These are phyloP conservation scores for Isurus oxyrinchus DNA, from an alignment of 2,113 vertebrate genomes.

Conservation along the genomic window DNA sequence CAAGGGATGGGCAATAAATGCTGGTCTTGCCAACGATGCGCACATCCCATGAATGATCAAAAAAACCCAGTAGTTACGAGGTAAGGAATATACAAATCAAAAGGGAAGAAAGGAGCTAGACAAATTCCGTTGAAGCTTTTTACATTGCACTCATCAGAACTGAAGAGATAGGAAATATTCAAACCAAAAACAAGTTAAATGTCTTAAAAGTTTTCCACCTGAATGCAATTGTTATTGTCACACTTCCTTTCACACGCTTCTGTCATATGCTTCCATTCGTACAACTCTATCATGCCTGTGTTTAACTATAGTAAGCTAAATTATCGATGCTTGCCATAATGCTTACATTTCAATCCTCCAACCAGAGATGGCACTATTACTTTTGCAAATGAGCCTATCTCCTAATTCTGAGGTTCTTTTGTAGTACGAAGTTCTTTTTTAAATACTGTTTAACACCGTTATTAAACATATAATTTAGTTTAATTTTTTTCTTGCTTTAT, in stretches of 20 bases:
- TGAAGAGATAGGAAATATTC: not conserved
- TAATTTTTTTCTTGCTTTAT: not conserved
- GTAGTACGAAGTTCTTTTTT: not conserved
- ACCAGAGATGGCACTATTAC: not conserved
- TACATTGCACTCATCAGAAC: not conserved
- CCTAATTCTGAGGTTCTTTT: not conserved
- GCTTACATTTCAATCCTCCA: not conserved
- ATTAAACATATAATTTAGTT: slow-evolving; percentile 18
- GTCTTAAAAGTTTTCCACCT: not conserved
- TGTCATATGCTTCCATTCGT: not conserved
- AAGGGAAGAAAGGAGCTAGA: not conserved
- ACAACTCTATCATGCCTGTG: not conserved
- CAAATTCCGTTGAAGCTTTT: no score
- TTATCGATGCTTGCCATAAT: not conserved
- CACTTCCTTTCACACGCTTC: not conserved
- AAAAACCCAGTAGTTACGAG: not conserved
- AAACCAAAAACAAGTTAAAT: not conserved
- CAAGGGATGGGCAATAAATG: not conserved
- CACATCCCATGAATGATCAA: not conserved
- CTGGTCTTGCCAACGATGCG: not conserved
- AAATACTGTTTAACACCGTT: not conserved
- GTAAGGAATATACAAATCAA: not conserved
- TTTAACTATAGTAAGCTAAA: not conserved
- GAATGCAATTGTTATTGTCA: not conserved
- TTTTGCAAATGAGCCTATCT: not conserved